phyloP scores from a whole-genome alignment of 2,113 vertebrate species.

The Neotragus moschatus region DNA sequence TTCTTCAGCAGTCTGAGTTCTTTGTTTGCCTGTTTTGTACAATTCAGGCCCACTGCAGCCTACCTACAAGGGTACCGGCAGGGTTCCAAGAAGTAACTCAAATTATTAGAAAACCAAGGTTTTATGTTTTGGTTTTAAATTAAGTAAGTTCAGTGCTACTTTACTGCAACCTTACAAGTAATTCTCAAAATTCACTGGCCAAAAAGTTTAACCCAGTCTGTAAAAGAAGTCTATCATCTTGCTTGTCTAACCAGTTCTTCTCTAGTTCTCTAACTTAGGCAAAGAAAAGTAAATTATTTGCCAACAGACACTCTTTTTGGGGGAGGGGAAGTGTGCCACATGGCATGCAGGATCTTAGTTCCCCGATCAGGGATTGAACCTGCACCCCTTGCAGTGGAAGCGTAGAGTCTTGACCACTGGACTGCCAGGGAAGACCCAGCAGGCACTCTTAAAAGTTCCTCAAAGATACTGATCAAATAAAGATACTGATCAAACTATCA shows the following conservation, averaged over 20 bases:
- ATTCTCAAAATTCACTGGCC: slow-evolving; percentile 5
- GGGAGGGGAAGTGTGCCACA: background rate
- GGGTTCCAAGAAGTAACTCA: background rate
- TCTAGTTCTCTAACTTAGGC: background rate
- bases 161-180: background rate
- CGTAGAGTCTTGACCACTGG: background rate
- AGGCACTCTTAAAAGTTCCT: background rate
- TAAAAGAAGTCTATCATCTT: slow-evolving; percentile 5
- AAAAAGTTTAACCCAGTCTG: background rate
- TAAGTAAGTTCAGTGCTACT: background rate
- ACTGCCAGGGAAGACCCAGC: background rate
- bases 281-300: slow-evolving; percentile 25
- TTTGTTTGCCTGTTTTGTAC: background rate
- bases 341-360: background rate
- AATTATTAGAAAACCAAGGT: background rate
- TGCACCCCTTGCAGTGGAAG: background rate
- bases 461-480: background rate
- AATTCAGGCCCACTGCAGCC: background rate
- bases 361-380: background rate
- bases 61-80: background rate
- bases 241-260: background rate
- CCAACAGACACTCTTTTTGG: background rate
- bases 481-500: background rate
- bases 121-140: background rate
- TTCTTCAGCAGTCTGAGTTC: background rate